phyloP scores from a whole-genome alignment of 2,797 vertebrate species.

The Hoplostethus mediterraneus region DNA sequence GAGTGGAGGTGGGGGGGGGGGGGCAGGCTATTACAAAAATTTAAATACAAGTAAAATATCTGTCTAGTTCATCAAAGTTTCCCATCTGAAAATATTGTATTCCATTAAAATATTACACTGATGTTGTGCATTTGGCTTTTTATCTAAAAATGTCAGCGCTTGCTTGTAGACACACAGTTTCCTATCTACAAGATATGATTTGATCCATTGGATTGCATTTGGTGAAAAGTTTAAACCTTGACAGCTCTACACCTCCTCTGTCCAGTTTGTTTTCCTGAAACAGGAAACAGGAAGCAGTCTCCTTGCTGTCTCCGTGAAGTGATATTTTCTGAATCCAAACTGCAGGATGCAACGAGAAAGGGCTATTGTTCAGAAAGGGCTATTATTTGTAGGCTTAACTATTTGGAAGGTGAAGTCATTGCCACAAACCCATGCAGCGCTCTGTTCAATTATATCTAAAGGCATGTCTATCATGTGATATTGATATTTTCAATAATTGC shows the following conservation, averaged over 20 bases:
- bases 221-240: too few species aligned
- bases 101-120: background rate
- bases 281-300: too few species aligned
- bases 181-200: too few species aligned
- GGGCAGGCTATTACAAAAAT: too few species aligned
- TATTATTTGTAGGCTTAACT: slow-evolving; percentile 1
- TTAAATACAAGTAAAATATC: background rate
- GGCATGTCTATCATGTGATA: background rate
- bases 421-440: background rate
- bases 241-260: background rate
- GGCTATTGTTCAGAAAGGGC: too few species aligned
- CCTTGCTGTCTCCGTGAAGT: too few species aligned
- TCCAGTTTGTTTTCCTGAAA: background rate
- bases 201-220: too few species aligned
- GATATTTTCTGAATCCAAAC: too few species aligned
- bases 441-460: background rate
- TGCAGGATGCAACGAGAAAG: too few species aligned
- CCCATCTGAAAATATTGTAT: background rate
- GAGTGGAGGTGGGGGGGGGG: too few species aligned
- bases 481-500: too few species aligned
- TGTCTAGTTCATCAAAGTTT: background rate
- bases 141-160: background rate
- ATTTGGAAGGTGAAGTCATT: slow-evolving; percentile 8
- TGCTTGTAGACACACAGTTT: background rate
- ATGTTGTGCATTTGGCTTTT: slow-evolving; percentile 2